A percentile compares a stretch with the other conserved stretches of the same genome.
phyloP scores from a whole-genome alignment of 2,113 vertebrate species.

The Isurus oxyrinchus region DNA sequence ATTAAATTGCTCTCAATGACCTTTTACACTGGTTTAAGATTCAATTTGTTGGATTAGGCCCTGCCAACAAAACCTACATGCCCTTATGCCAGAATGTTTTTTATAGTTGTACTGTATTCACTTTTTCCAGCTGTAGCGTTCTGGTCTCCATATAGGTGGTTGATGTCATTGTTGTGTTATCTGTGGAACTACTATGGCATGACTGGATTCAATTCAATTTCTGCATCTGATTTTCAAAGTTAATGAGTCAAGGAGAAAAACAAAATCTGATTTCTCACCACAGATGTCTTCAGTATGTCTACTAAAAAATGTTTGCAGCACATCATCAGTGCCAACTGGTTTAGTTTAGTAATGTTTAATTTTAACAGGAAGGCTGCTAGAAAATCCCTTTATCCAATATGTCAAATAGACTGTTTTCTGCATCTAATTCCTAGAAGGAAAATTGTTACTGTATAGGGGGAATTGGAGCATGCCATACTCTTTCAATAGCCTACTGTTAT shows the following conservation, averaged over 20 bases:
- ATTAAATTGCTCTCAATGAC: background rate
- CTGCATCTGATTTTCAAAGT: background rate
- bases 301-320: background rate
- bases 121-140: background rate
- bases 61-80: background rate
- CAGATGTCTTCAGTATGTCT: background rate
- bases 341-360: background rate
- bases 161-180: background rate
- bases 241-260: background rate
- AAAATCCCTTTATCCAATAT: background rate
- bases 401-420: too few species aligned
- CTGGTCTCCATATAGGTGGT: background rate
- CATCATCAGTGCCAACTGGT: background rate
- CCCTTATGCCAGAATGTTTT: background rate
- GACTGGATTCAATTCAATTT: background rate
- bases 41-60: background rate
- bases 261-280: background rate
- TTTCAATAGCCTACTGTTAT: background rate
- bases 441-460: background rate
- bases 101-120: background rate
- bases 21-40: background rate
- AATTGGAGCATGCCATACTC: background rate
- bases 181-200: background rate
- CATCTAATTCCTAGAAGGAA: background rate
- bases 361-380: background rate